Evolutionary conservation across 2,888 invertebrate species (phyloP).

Genomic region (Argynnis bischoffii): DNA sequence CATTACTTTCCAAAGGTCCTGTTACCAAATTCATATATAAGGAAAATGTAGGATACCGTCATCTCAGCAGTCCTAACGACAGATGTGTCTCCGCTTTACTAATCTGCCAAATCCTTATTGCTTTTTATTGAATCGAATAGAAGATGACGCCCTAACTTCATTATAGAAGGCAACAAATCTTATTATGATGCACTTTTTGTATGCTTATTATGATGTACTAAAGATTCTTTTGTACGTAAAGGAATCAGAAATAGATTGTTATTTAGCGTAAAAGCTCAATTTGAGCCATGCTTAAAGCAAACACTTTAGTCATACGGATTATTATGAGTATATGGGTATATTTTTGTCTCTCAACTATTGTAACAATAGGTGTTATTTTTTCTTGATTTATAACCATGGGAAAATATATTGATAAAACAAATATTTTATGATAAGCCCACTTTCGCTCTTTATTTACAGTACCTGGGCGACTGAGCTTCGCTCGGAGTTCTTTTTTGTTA

Average conservation of each 20-base stretch:
- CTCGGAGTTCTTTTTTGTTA: no score
- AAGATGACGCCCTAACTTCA: slow-evolving; percentile 20
- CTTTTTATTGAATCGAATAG: slow-evolving; percentile 36
- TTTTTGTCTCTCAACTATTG: no score
- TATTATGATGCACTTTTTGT: slow-evolving; percentile 10
- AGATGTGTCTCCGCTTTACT: slow-evolving; percentile 35
- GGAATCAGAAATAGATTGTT: neutral
- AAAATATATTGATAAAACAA: no score
- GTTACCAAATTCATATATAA: slow-evolving; percentile 35
- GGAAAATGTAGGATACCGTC: slow-evolving; percentile 33
- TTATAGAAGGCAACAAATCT: slow-evolving; percentile 10
- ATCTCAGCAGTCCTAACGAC: slow-evolving; percentile 33
- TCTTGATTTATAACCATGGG: no score
- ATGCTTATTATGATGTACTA: slow-evolving; percentile 2
- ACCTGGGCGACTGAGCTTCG: no score
- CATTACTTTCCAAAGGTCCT: slow-evolving; percentile 10
- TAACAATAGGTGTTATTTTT: no score
- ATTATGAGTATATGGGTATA: no score
- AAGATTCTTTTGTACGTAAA: slow-evolving; percentile 4
- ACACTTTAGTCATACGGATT: no score
- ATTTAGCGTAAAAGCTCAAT: no score
- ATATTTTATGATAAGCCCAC: no score
- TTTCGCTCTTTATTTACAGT: no score
- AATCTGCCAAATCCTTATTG: slow-evolving; percentile 40
- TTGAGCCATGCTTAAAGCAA: no score